Evolutionary conservation across 2,113 vertebrate genomes (phyloP).

Genomic region (Prionailurus bengalensis): DNA sequence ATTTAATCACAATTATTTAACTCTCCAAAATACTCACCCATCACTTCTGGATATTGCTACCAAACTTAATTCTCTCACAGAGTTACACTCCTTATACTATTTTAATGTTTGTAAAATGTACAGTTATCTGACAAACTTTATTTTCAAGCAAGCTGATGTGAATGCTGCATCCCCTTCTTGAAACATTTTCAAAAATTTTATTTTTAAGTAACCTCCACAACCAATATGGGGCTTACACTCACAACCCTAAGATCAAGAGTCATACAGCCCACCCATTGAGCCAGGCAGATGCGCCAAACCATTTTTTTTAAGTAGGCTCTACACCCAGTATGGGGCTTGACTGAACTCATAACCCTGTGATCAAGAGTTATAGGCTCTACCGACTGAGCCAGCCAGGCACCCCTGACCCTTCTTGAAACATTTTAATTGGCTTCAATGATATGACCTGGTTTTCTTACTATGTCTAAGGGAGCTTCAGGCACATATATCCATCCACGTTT

Average conservation of each 20-base stretch:
- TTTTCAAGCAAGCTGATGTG: slow-evolving; percentile 23
- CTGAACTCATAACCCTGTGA: background rate
- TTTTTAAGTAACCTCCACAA: background rate
- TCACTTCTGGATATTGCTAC: background rate
- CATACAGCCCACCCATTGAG: background rate
- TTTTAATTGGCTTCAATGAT: background rate
- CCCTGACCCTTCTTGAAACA: background rate
- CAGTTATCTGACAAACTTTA: background rate
- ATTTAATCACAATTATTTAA: slow-evolving; percentile 24
- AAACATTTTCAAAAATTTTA: slow-evolving; percentile 17
- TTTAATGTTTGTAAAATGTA: slow-evolving; percentile 28
- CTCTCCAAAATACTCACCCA: background rate
- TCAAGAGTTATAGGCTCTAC: background rate
- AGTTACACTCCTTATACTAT: background rate
- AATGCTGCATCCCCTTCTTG: background rate
- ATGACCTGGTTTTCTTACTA: background rate
- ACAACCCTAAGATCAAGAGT: background rate
- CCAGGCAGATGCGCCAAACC: background rate
- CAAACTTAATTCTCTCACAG: background rate
- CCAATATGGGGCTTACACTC: background rate
- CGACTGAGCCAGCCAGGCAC: background rate
- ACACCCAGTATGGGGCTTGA: background rate
- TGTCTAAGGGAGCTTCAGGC: background rate
- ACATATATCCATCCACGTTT: background rate
- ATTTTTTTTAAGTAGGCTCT: background rate